Evolutionary conservation across 2,113 vertebrate genomes (phyloP), one percentile per base, ranked within the genome.

Genomic region (Hymenochirus boettgeri): DNA sequence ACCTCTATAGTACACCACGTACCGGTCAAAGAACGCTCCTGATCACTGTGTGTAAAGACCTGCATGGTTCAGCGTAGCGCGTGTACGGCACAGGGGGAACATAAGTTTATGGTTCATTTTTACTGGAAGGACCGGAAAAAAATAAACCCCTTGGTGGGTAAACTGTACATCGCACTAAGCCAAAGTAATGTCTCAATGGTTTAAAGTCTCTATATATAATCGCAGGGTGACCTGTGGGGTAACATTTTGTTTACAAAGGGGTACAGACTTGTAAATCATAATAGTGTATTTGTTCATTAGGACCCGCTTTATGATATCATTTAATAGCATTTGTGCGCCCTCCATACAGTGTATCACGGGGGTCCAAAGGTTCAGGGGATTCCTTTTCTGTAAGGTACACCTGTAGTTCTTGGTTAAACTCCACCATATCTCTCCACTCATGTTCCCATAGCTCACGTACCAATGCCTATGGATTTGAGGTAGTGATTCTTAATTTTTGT

Each of bases 181-280:
- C 26, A 46, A 65, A 65, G 26, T 56, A 37, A 27, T 11, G 15
- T 45, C 12, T 5, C 54, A 15, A 12, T 46, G 10, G n/a, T n/a
- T n/a, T n/a, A n/a, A n/a, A n/a, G n/a, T n/a, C n/a, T n/a, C n/a
- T 13, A 42, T n/a, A n/a, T n/a, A n/a, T 21, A 15, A 54, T 42
- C 2, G 19, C 33, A n/a, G 62, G 62, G 22, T 31, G 52, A 3
- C 25, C 22, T 2, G 31, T 10, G 7, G 52, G 62, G 37, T 56
- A 64, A 5, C 11, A 25, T 64, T 42, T 56, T 56, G 11, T 56
- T 65, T 1, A 33, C 24, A 17, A 29, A 56, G 33, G 62, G 52
- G 19, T 47, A 39, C 2, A 56, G 35, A 13, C 62, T 65, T 22
- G 62, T 65, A 26, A 53, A 56, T 57, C 35, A 15, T 56, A 56